Conservation (phyloP, 2,888 invertebrate genomes). For the Agyllia agylla region DNA sequence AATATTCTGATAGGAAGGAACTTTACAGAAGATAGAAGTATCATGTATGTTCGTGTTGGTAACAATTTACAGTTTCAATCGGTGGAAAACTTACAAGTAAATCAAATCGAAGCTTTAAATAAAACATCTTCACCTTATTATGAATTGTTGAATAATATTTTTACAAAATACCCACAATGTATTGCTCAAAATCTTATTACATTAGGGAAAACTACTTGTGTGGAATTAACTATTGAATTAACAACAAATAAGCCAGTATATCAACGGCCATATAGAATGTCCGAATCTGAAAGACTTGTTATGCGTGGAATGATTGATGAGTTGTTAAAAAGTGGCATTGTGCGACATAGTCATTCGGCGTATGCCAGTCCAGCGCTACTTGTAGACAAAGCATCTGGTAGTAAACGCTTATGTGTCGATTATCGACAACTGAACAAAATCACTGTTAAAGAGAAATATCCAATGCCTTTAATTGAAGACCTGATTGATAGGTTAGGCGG, state of each 20-base stretch:
- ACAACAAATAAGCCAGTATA: constrained; percentile 55
- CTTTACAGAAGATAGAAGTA: constrained; percentile 60
- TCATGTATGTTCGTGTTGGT: constrained; percentile 67
- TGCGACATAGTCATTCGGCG: constrained; percentile 21
- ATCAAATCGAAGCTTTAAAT: not conserved
- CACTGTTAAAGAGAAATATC: not conserved
- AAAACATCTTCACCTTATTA: not conserved
- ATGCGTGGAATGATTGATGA: constrained; percentile 45
- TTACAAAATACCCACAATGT: constrained; percentile 51
- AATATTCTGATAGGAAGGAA: constrained; percentile 66
- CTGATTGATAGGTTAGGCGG: not conserved
- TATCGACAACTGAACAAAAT: not conserved
- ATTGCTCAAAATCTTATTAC: constrained; percentile 43
- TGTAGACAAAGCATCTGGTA: not conserved
- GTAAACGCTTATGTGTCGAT: not conserved
- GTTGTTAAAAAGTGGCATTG: constrained; percentile 39
- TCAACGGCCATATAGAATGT: constrained; percentile 62
- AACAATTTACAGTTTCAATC: constrained; percentile 44
- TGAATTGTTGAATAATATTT: constrained; percentile 26
- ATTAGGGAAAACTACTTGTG: constrained; percentile 58
- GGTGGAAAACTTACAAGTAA: not conserved
- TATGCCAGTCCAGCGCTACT: constrained; percentile 37
- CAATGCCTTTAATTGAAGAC: not conserved
- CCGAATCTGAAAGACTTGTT: constrained; percentile 43
- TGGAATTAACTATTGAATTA: constrained; percentile 60